Percentiles rank a stretch among this genome's conserved stretches.
Conservation (phyloP, 2,797 vertebrate genomes). For the Siniperca scherzeri region DNA sequence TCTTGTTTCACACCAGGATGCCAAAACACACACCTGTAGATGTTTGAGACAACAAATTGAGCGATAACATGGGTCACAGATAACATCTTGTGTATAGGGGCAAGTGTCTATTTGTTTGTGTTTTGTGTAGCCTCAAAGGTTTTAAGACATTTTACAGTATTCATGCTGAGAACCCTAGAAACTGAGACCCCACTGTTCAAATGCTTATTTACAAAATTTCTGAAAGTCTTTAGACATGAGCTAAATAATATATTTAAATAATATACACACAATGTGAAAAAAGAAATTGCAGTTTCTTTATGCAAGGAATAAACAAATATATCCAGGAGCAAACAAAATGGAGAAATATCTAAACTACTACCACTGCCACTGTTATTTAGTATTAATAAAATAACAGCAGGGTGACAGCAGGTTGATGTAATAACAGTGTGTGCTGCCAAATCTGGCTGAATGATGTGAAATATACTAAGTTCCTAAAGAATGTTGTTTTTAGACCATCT, state of each 20-base stretch:
- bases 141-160: not conserved
- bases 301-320: not conserved
- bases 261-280: not conserved
- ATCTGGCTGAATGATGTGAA: not conserved
- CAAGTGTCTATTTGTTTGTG: not conserved
- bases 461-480: not conserved
- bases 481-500: not conserved
- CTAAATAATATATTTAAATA: not conserved
- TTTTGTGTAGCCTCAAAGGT: not conserved
- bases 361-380: not conserved
- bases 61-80: no score
- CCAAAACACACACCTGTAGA: slow-evolving; percentile 18
- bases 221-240: not conserved
- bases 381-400: not conserved
- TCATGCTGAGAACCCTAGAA: not conserved
- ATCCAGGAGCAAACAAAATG: not conserved
- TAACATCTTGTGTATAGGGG: no score
- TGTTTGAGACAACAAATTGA: not conserved
- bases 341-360: not conserved
- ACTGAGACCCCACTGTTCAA: not conserved
- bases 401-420: slow-evolving; percentile 3
- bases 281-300: not conserved
- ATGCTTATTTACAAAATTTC: not conserved
- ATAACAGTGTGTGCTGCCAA: not conserved
- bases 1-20: not conserved